These are phyloP conservation scores for Hyles vespertilio DNA, from an alignment of 1,140 invertebrate genomes.

Conservation along the genomic window DNA sequence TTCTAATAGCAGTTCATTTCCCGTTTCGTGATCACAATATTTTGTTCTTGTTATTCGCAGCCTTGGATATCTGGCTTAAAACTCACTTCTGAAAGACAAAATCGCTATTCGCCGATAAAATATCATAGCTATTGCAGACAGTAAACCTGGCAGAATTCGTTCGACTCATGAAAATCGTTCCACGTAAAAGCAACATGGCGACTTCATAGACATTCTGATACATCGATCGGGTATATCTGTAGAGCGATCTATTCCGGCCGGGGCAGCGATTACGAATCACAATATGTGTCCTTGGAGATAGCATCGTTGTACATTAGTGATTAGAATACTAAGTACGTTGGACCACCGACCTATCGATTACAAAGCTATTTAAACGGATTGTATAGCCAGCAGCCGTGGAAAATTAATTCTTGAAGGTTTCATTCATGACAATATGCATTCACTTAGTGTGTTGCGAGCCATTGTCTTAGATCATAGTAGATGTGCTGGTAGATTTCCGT, in stretches of 20 bases:
- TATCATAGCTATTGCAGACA: constrained; percentile 29
- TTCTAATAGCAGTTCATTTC: no score
- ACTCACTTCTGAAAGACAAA: constrained; percentile 1
- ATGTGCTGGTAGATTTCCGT: constrained; percentile 4
- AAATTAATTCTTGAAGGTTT: constrained; percentile 12
- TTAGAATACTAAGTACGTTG: constrained; percentile 55
- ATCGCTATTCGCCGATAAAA: constrained; percentile 15
- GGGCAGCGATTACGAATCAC: constrained; percentile 54
- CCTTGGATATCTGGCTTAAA: background rate
- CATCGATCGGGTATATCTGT: constrained; percentile 51
- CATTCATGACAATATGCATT: constrained; percentile 8
- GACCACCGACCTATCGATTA: constrained; percentile 51
- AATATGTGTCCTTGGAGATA: constrained; percentile 66
- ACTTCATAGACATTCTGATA: constrained; percentile 50
- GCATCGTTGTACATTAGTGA: constrained; percentile 40
- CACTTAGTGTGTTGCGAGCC: background rate
- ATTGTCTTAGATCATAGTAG: background rate
- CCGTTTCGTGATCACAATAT: constrained; percentile 1
- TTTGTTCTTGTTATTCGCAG: background rate
- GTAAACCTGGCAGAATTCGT: constrained; percentile 30
- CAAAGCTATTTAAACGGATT: constrained; percentile 27
- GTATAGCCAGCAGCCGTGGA: constrained; percentile 12
- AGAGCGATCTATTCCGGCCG: constrained; percentile 57
- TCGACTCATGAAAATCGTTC: constrained; percentile 32
- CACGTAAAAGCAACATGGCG: constrained; percentile 28